Evolutionary conservation across 2,797 vertebrate species (phyloP).

Genomic region (Amazona ochrocephala): DNA sequence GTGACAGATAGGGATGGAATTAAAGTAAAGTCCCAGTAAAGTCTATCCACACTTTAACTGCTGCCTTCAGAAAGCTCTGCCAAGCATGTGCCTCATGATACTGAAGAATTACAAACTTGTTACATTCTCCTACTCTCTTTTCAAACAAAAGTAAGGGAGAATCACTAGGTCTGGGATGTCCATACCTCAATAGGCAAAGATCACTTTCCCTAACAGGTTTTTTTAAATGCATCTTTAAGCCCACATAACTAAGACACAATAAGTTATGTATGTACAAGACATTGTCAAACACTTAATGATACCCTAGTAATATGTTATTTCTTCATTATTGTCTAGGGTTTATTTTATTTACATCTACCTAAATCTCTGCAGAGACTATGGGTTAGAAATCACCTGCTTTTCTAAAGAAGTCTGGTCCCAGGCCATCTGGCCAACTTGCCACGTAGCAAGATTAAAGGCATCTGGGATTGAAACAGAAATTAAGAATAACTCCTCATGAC

Average conservation of each 20-base stretch:
- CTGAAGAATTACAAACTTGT: not conserved
- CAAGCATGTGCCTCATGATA: not conserved
- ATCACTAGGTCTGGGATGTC: not conserved
- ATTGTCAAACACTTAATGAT: not conserved
- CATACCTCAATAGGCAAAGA: not conserved
- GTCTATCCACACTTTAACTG: not conserved
- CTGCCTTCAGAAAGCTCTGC: not conserved
- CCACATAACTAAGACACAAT: not conserved
- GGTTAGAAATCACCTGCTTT: slow-evolving; percentile 2
- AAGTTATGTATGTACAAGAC: not conserved
- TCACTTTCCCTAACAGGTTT: not conserved
- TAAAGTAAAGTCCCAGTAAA: not conserved
- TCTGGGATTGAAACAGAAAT: not conserved
- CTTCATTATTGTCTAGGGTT: not conserved
- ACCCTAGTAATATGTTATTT: not conserved
- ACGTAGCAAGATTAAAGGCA: not conserved
- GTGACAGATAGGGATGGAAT: not conserved
- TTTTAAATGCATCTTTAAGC: not conserved
- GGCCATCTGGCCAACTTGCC: not conserved
- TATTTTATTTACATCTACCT: not conserved
- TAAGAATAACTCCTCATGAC: not conserved
- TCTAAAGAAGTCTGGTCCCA: not conserved
- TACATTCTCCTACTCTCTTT: not conserved
- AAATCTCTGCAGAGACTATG: not conserved
- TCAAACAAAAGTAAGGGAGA: not conserved